Evolutionary conservation across 2,797 vertebrate species (phyloP), one percentile per base, ranked within the genome.

Genomic region (Pseudochirops cupreus): DNA sequence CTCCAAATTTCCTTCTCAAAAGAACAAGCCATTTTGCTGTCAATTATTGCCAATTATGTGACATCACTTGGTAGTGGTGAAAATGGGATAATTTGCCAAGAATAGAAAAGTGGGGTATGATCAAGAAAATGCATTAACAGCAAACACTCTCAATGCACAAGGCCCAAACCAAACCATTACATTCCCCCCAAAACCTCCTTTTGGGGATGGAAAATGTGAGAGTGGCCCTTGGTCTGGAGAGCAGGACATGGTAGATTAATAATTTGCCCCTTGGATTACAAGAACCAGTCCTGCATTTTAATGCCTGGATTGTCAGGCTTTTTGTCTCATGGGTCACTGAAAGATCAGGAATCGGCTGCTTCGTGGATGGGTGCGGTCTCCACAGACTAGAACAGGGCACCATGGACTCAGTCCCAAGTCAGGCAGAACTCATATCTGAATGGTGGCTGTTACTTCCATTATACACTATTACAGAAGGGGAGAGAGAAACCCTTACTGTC

Each of bases 31-130:
- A 87, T 87, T 87, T 87, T 87, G 39, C 74, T 87, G 74, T 87
- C 74, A 87, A 87, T 87, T 82, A 82, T 82, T 87, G 24, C 21
- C 74, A 87, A 87, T 87, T 87, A 87, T 87, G 74, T 87, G 74
- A 87, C 39, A 87, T 87, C 74, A 87, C 74, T 50, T 87, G 74
- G 39, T 87, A 87, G 74, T 87, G 39, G 74, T 87, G 3, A 87
- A 87, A 87, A 87, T 87, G 74, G 74, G 39, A 87, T 87, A 87
- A 87, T 87, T 50, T 87, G 9, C 74, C 74, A 87, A 87, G 74
- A 87, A 87, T 46, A 87, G 74, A 87, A 87, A 87, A 46, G 39
- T 87, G 24, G 74, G 74, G 74, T 87, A 87, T 50, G 39, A 87
- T 26, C 9, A 50, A 26, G 74, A 87, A 87, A 87, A 87, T 87